Evolutionary conservation across 2,113 vertebrate genomes (phyloP), one percentile per base, ranked within the genome.

Genomic region (Meriones unguiculatus): DNA sequence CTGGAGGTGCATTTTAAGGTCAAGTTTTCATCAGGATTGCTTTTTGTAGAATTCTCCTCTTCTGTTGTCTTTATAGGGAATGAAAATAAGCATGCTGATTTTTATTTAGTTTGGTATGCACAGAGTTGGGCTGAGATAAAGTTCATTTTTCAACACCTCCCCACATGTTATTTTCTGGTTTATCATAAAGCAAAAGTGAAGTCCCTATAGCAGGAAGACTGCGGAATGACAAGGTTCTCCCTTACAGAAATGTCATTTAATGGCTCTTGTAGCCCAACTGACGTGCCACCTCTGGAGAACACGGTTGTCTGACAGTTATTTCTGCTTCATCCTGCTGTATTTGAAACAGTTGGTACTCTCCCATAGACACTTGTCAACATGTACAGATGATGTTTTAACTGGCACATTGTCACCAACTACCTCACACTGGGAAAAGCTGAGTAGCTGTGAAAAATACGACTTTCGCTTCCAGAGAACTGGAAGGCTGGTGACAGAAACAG

Each of bases 341-440:
- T 97, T 98, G 94, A 97, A 98, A 97, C 97, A 98, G 94, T 95
- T 96, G 96, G 73, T 77, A 96, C 95, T 98, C 92, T 98, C 95
- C 76, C 84, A 98, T 94, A 97, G 97, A 98, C 92, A 96, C 97
- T 97, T 98, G 98, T 98, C 98, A 98, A 89, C 97, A 95, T 96
- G 98, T 98, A 85, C 3, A 6, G 97, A 97, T 98, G 97, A 97
- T 97, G 98, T 98, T 98, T 98, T 97, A 98, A 98, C 98, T 98
- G 98, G 98, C 97, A 98, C 89, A 93, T 82, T 98, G 97, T 98
- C 98, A 98, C 95, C 94, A 98, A 97, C 93, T 96, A 96, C 97
- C 97, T 97, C 96, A 95, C 89, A 96, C 96, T 64, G 77, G 96
- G 92, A 86, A 97, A 97, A 89, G 90, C 86, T 97, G 97, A 98